Evolutionary conservation across 2,113 vertebrate genomes (phyloP).

Genomic region (Oenanthe melanoleuca): DNA sequence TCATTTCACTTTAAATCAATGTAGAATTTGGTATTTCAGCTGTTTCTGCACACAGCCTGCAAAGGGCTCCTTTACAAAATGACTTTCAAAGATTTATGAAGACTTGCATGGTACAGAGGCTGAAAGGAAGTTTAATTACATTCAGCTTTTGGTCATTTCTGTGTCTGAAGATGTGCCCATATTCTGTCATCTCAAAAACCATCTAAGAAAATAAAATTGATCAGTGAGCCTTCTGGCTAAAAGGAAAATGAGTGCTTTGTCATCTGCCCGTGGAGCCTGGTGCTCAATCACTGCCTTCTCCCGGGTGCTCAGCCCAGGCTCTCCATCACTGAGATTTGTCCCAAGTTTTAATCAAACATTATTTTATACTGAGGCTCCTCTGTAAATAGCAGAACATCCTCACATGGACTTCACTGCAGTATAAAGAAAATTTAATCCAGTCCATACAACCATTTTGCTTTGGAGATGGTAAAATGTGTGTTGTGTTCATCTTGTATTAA

Average conservation of each 20-base stretch:
- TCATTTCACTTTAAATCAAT: neutral
- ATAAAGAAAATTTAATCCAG: slow-evolving; percentile 56
- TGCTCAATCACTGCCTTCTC: slow-evolving; percentile 71
- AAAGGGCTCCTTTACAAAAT: neutral
- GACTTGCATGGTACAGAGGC: slow-evolving; percentile 10
- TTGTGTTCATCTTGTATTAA: neutral
- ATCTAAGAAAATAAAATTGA: slow-evolving; percentile 65
- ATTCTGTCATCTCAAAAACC: slow-evolving; percentile 40
- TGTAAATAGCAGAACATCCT: slow-evolving; percentile 68
- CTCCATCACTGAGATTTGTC: slow-evolving; percentile 69
- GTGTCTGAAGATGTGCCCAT: slow-evolving; percentile 26
- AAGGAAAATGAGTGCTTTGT: slow-evolving; percentile 50
- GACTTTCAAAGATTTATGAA: slow-evolving; percentile 45
- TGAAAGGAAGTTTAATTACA: slow-evolving; percentile 59
- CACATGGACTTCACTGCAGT: slow-evolving; percentile 29
- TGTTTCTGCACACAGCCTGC: neutral
- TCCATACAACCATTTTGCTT: slow-evolving; percentile 18
- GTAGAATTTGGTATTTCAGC: neutral
- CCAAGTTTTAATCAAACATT: slow-evolving; percentile 76
- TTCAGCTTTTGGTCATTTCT: slow-evolving; percentile 59
- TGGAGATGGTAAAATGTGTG: slow-evolving; percentile 23
- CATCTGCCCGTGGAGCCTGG: neutral
- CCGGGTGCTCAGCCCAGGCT: neutral
- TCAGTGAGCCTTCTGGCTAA: slow-evolving; percentile 62
- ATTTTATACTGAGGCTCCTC: slow-evolving; percentile 66